phyloP scores from a whole-genome alignment of 2,113 vertebrate genomes.

The Neolamprologus sp. region DNA sequence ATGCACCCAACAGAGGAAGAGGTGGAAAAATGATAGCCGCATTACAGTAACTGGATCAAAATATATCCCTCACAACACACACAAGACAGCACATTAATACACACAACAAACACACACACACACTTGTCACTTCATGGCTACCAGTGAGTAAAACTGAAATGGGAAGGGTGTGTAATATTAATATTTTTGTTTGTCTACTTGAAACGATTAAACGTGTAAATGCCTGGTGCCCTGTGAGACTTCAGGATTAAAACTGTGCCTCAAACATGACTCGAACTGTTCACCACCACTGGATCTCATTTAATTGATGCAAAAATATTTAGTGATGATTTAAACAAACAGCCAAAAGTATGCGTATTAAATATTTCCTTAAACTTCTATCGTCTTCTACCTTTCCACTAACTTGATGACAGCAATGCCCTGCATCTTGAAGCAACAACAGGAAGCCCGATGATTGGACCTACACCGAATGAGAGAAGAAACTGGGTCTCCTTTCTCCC shows the following conservation, averaged over 20 bases:
- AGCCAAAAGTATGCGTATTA: background rate
- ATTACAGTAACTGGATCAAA: slow-evolving; percentile 65
- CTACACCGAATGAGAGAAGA: slow-evolving; percentile 29
- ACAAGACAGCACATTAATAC: background rate
- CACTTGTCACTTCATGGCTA: background rate
- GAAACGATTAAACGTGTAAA: background rate
- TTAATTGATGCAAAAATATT: background rate
- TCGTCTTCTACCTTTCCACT: background rate
- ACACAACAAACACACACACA: background rate
- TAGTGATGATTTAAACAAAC: background rate
- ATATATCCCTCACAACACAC: slow-evolving; percentile 30
- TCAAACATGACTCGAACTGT: background rate
- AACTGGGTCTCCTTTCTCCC: slow-evolving; percentile 60
- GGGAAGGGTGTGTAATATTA: background rate
- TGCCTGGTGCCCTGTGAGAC: background rate
- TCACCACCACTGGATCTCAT: background rate
- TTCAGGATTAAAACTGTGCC: background rate
- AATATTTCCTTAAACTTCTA: background rate
- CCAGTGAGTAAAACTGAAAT: background rate
- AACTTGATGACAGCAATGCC: slow-evolving; percentile 56
- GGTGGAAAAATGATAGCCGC: slow-evolving; percentile 58
- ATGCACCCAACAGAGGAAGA: slow-evolving; percentile 54
- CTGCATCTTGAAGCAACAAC: slow-evolving; percentile 36
- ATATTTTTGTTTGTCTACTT: background rate
- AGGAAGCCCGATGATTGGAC: slow-evolving; percentile 36